Evolutionary conservation across 2,113 vertebrate species (phyloP).

Genomic region (Vulpes ferrilata): DNA sequence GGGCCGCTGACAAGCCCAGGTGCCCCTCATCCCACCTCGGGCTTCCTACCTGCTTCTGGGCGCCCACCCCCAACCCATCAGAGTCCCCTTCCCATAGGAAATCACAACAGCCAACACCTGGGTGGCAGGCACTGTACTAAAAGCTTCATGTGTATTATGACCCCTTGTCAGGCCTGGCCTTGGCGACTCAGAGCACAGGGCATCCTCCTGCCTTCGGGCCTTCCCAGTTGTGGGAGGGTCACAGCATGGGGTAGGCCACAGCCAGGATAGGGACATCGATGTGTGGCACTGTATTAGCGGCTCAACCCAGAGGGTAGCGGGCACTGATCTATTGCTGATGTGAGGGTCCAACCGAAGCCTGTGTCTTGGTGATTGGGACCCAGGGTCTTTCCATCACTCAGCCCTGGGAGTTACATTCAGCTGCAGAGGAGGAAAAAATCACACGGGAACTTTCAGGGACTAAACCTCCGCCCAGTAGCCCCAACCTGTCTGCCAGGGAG

Average conservation of each 20-base stretch:
- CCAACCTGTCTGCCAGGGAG: neutral
- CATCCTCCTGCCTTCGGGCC: neutral
- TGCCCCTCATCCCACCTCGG: constrained; percentile 73
- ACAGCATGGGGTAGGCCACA: neutral
- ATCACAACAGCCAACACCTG: neutral
- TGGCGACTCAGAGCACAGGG: neutral
- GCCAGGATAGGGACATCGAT: neutral
- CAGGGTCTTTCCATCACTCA: neutral
- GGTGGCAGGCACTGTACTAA: neutral
- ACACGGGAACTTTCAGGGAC: neutral
- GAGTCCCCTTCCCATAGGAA: neutral
- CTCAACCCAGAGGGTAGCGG: neutral
- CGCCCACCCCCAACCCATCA: neutral
- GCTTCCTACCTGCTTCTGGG: neutral
- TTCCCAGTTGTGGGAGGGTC: neutral
- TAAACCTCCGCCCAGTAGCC: neutral
- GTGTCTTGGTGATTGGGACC: neutral
- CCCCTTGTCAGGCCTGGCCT: neutral
- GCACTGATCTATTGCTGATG: neutral
- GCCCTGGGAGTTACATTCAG: neutral
- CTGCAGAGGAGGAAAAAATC: neutral
- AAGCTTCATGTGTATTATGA: neutral
- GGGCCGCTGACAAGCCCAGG: constrained; percentile 95
- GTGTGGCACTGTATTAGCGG: neutral
- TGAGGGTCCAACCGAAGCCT: neutral